Evolutionary conservation across 2,797 vertebrate species (phyloP).

Genomic region (Crax fasciolata): DNA sequence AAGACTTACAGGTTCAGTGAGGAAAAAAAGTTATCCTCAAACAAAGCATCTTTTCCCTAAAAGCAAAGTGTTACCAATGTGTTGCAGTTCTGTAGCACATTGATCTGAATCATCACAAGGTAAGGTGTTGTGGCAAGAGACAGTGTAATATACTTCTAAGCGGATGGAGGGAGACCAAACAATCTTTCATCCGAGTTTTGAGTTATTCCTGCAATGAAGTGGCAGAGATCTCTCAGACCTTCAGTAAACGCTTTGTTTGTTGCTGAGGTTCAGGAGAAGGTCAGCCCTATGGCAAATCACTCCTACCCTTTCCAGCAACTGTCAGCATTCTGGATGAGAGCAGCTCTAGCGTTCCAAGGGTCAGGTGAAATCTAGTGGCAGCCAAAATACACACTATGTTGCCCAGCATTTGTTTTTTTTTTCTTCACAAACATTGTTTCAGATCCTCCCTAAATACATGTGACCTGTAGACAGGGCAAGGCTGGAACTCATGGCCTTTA

Average conservation of each 20-base stretch:
- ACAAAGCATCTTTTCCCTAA: not conserved
- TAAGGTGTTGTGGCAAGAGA: not conserved
- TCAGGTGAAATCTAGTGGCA: slow-evolving; percentile 11
- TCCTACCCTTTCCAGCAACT: slow-evolving; percentile 11
- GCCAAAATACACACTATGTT: slow-evolving; percentile 22
- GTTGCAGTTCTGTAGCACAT: not conserved
- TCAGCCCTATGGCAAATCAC: not conserved
- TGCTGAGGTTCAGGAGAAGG: slow-evolving; percentile 6
- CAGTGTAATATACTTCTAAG: not conserved
- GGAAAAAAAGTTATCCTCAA: not conserved
- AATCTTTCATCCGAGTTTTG: not conserved
- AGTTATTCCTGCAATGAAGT: not conserved
- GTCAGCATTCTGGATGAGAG: not conserved
- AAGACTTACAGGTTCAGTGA: not conserved
- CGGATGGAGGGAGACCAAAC: not conserved
- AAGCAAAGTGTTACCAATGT: not conserved
- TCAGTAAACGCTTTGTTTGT: not conserved
- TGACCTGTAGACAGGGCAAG: not conserved
- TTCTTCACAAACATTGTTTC: not conserved
- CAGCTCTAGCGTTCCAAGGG: not conserved
- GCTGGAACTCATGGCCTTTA: not conserved
- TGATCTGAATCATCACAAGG: not conserved
- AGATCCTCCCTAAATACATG: not conserved
- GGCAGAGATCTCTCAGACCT: not conserved
- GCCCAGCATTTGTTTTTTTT: not conserved